Evolutionary conservation across 2,797 vertebrate species (phyloP).

Genomic region (Pteronotus mesoamericanus): DNA sequence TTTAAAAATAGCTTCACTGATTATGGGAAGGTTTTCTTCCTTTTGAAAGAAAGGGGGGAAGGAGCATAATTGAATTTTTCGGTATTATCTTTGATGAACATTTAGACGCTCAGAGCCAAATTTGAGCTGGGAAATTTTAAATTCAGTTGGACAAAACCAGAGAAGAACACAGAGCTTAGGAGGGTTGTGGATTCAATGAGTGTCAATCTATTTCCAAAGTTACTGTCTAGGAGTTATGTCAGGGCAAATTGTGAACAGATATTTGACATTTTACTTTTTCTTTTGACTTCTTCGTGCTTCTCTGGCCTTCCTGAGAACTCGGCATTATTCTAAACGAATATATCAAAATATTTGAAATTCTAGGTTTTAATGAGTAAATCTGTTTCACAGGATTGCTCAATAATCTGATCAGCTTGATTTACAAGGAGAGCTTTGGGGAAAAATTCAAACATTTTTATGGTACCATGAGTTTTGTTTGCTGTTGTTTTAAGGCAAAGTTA

Average conservation of each 20-base stretch:
- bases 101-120: constrained; percentile 62
- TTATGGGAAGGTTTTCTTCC: constrained; percentile 68
- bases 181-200: neutral
- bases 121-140: constrained; percentile 51
- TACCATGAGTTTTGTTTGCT: neutral
- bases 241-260: neutral
- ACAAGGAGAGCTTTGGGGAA: neutral
- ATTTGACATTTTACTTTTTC: neutral
- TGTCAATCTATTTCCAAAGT: neutral
- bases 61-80: constrained; percentile 63
- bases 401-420: neutral
- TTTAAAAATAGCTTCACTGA: constrained; percentile 70
- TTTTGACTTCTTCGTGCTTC: neutral
- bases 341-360: neutral
- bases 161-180: neutral
- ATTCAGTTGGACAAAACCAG: constrained; percentile 39
- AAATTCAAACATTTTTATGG: neutral
- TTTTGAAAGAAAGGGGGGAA: constrained; percentile 51
- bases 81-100: constrained; percentile 63
- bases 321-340: constrained; percentile 9
- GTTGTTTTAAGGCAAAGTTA: neutral
- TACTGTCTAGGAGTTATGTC: neutral
- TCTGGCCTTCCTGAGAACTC: neutral
- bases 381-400: neutral
- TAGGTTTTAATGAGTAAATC: neutral